phyloP scores from a whole-genome alignment of 2,888 invertebrate genomes.

The Frankliniella fusca region DNA sequence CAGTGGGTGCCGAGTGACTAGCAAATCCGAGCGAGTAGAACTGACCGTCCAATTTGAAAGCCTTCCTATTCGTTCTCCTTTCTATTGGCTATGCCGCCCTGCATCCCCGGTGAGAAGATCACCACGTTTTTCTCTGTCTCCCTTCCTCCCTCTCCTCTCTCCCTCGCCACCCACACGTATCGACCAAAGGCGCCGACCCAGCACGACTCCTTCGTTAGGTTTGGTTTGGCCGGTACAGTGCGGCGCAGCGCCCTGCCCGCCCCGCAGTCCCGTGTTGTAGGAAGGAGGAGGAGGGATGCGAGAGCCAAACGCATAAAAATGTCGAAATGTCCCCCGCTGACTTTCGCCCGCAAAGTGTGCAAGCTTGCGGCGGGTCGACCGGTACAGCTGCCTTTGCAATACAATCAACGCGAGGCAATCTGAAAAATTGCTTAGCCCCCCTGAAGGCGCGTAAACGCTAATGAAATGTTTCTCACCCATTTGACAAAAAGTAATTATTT shows the following conservation, averaged over 20 bases:
- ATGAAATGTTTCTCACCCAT: too few relatives aligned
- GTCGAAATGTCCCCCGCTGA: not conserved
- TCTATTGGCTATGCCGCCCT: not conserved
- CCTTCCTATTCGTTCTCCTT: not conserved
- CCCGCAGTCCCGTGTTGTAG: not conserved
- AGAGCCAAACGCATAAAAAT: not conserved
- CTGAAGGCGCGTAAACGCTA: too few relatives aligned
- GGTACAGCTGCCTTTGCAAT: not conserved
- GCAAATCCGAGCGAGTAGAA: not conserved
- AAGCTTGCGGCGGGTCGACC: not conserved
- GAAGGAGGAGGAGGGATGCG: not conserved
- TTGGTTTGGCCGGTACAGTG: not conserved
- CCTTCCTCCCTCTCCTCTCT: not conserved
- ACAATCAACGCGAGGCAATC: too few relatives aligned
- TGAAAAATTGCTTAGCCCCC: too few relatives aligned
- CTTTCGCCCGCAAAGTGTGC: conserved; percentile 15
- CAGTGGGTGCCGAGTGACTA: too few relatives aligned
- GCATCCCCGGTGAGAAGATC: not conserved
- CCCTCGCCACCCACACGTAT: not conserved
- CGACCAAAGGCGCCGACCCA: conserved; percentile 15
- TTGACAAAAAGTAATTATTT: too few relatives aligned
- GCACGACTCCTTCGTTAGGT: not conserved
- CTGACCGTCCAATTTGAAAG: not conserved
- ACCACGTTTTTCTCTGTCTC: not conserved
- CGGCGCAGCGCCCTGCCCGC: not conserved